Percentiles rank a stretch among this genome's conserved stretches.
These are phyloP conservation scores for Herminia tarsipennalis DNA, from an alignment of 2,888 invertebrate genomes.

Conservation along the genomic window DNA sequence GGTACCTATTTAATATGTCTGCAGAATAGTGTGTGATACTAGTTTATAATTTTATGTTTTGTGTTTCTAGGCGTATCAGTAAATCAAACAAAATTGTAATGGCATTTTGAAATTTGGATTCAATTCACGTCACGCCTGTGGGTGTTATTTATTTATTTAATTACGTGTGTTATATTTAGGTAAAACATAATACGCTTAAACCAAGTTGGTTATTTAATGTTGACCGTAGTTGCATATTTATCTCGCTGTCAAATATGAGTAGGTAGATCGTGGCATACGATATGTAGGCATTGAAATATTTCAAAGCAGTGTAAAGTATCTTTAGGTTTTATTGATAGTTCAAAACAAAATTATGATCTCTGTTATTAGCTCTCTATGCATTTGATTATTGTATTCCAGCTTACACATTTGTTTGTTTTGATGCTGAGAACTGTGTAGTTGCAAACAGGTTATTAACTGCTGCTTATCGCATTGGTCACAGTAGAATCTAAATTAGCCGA, in stretches of 20 bases:
- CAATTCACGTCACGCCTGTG: constrained; percentile 31
- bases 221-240: constrained; percentile 40
- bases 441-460: constrained; percentile 18
- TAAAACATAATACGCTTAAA: constrained; percentile 67
- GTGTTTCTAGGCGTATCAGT: constrained; percentile 37
- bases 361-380: constrained; percentile 59
- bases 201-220: constrained; percentile 45
- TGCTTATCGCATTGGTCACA: not conserved
- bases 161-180: constrained; percentile 44
- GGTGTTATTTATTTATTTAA: constrained; percentile 50
- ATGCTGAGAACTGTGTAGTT: constrained; percentile 18
- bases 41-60: constrained; percentile 58
- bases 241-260: constrained; percentile 33
- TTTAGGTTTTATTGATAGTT: constrained; percentile 44
- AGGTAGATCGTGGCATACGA: constrained; percentile 39
- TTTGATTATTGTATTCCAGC: constrained; percentile 42
- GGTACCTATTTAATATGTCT: constrained; percentile 40
- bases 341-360: constrained; percentile 57
- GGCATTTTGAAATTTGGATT: constrained; percentile 35
- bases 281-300: constrained; percentile 33
- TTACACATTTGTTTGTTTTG: constrained; percentile 33
- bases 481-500: constrained; percentile 22
- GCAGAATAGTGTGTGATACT: constrained; percentile 78
- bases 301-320: constrained; percentile 16
- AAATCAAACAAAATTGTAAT: constrained; percentile 38